phyloP scores from a whole-genome alignment of 23 tunicate species.

The Styela plicata region DNA sequence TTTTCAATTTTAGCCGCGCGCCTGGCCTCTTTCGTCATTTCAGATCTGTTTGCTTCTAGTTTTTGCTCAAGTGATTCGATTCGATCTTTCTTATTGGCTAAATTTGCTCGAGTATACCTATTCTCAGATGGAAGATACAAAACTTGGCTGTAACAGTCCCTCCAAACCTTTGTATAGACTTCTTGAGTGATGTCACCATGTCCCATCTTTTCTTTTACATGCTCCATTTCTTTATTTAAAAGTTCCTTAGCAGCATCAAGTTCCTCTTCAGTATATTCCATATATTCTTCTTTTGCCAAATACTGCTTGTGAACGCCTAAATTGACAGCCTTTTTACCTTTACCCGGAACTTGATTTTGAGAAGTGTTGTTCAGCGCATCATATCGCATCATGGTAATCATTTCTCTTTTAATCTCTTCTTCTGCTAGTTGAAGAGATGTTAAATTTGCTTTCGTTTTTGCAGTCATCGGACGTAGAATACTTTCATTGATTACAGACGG shows the following conservation, averaged over 20 bases:
- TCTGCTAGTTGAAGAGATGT: slow-evolving; percentile 84
- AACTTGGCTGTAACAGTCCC: slow-evolving; percentile 95
- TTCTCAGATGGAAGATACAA: slow-evolving; percentile 91
- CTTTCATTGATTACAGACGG: slow-evolving; percentile 86
- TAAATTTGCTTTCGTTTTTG: slow-evolving; percentile 38
- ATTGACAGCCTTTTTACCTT: slow-evolving; percentile 75
- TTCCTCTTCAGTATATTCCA: slow-evolving; percentile 55
- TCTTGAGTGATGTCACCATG: slow-evolving; percentile 83
- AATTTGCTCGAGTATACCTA: slow-evolving; percentile 83
- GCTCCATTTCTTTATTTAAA: slow-evolving; percentile 59
- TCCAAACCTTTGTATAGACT: slow-evolving; percentile 88
- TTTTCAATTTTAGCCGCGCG: slow-evolving; percentile 89
- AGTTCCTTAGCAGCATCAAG: slow-evolving; percentile 50
- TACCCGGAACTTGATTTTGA: slow-evolving; percentile 78
- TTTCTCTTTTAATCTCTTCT: slow-evolving; percentile 91
- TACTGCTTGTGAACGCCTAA: slow-evolving; percentile 68
- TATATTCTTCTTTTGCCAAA: slow-evolving; percentile 48
- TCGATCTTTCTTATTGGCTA: slow-evolving; percentile 90
- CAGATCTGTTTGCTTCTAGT: slow-evolving; percentile 65
- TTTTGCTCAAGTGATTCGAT: slow-evolving; percentile 88
- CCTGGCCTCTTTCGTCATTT: slow-evolving; percentile 94
- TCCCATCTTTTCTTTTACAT: slow-evolving; percentile 80
- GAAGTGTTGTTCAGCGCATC: slow-evolving; percentile 90
- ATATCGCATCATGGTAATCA: slow-evolving; percentile 92
- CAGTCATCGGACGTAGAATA: slow-evolving; percentile 44